A percentile compares a stretch with the other conserved stretches of the same genome.
These are phyloP conservation scores for Mythimna albipuncta DNA, from an alignment of 2,888 invertebrate species.

Conservation along the genomic window DNA sequence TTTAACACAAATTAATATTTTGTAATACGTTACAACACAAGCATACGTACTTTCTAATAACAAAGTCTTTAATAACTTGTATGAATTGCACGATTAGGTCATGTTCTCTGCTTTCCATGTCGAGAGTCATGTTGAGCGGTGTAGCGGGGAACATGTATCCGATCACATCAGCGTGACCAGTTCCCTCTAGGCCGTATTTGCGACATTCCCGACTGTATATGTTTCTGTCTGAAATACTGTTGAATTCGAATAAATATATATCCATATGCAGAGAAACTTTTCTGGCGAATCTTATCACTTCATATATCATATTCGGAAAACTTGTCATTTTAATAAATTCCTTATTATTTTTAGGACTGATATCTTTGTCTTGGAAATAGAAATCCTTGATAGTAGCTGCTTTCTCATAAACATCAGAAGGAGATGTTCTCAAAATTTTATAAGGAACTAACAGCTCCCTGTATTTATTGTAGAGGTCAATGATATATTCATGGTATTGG, in stretches of 20 bases:
- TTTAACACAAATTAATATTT: neutral
- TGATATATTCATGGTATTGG: neutral
- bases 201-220: constrained; percentile 62
- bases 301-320: constrained; percentile 1
- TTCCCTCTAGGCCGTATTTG: constrained; percentile 67
- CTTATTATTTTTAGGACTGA: constrained; percentile 7
- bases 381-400: constrained; percentile 2
- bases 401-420: neutral
- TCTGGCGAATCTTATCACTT: constrained; percentile 12
- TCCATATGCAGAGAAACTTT: constrained; percentile 50
- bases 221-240: constrained; percentile 70
- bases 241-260: constrained; percentile 71
- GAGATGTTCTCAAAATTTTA: constrained; percentile 6
- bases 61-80: constrained; percentile 73
- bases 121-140: constrained; percentile 62
- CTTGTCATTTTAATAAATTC: constrained; percentile 28
- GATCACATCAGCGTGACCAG: constrained; percentile 73
- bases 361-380: constrained; percentile 28
- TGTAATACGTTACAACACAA: neutral
- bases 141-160: constrained; percentile 71
- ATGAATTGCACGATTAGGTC: neutral
- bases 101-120: constrained; percentile 67
- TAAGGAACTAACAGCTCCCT: constrained; percentile 17
- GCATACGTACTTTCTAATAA: constrained; percentile 75
- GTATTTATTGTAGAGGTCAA: neutral